Base-by-base conservation (phyloP, 2,888 invertebrate genomes). In the Morpho deidamia region DNA sequence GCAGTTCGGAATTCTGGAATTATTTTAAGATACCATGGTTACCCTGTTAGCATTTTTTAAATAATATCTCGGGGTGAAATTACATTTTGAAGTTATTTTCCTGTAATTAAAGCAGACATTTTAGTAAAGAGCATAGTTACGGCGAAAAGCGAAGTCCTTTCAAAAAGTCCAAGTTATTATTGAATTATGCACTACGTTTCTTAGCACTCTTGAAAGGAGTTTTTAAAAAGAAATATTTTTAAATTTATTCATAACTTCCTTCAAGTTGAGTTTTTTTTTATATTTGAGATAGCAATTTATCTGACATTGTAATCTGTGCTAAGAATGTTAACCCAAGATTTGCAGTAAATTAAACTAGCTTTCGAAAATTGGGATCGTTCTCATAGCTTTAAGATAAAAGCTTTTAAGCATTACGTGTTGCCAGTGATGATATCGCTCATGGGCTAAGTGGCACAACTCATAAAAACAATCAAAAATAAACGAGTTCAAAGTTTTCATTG, bases 61-160 rank as follows among this genome's bases (percentile, higher is more conserved):
- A 43, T 32, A 43, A 43, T 43, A 32, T 43, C 23, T 32, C 43
- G 32, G 11, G 32, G 43, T 43, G 43, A 43, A 43, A 33, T 43
- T 43, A 43, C 43, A 43, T 43, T 43, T 43, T 43, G n/a, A 32
- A 43, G 32, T 43, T 43, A 43, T 11, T 43, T 43, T 43, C 32
- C 43, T 40, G 40, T 40, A 40, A 40, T 40, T 40, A 40, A 40
- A 32, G n/a, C 43, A 5, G 32, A 43, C 32, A 32, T 43, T 43
- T 43, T 11, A 11, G 43, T 33, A 43, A 10, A 43, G 7, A 11
- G 23, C 23, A 23, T 23, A 23, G 23, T 23, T 23, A 23, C 23
- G 23, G 23, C 5, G 5, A 41, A 11, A 10, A 43, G n/a, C 43
- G 23, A 23, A 23, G 40, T 40, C 12, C 11, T 40, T 43, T 43